phyloP scores from a whole-genome alignment of 2,888 invertebrate species.

The Epistrophella euchroma region DNA sequence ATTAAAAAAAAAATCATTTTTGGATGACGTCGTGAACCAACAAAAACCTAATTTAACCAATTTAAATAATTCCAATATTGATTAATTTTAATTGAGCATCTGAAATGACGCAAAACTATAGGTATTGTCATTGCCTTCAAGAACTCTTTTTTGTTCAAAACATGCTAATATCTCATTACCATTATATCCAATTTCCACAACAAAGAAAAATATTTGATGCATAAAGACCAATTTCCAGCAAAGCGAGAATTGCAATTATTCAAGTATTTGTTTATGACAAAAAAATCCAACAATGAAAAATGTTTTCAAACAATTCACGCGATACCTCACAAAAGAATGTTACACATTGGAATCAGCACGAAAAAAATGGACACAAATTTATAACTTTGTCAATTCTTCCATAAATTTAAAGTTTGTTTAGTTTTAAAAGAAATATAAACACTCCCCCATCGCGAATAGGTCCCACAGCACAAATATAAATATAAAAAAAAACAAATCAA shows the following conservation, averaged over 20 bases:
- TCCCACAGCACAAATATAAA: constrained; percentile 51
- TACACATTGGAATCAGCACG: constrained; percentile 10
- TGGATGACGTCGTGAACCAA: too few relatives aligned
- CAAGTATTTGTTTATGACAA: neutral
- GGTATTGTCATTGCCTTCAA: neutral
- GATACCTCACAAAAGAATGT: constrained; percentile 34
- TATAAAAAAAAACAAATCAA: neutral
- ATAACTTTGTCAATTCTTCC: constrained; percentile 69
- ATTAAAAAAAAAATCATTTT: too few relatives aligned
- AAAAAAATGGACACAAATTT: constrained; percentile 45
- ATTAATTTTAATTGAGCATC: too few relatives aligned
- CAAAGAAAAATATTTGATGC: constrained; percentile 17
- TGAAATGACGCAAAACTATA: neutral
- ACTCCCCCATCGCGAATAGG: constrained; percentile 13
- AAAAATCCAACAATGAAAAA: constrained; percentile 5
- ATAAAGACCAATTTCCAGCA: neutral
- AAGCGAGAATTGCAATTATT: neutral
- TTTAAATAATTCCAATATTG: too few relatives aligned
- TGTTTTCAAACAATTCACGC: constrained; percentile 58
- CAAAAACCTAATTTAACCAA: too few relatives aligned
- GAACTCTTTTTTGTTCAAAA: neutral
- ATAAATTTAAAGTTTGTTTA: constrained; percentile 66
- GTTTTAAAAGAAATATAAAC: constrained; percentile 62
- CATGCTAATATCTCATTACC: constrained; percentile 8
- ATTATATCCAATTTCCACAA: neutral